Conservation (phyloP, 2,888 invertebrate genomes). For the Clunio marinus region DNA sequence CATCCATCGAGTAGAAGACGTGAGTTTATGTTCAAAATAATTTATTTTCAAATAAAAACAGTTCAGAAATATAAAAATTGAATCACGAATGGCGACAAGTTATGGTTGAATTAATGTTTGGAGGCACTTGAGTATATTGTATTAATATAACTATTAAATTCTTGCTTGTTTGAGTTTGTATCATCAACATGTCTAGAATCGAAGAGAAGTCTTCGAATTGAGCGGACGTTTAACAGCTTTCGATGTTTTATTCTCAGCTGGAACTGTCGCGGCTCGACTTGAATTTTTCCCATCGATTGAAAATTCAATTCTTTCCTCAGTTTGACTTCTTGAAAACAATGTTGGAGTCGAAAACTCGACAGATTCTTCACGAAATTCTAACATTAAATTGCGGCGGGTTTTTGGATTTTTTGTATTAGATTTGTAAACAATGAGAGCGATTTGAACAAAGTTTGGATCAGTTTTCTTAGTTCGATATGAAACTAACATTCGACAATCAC, state of each 20-base stretch:
- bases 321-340: not conserved
- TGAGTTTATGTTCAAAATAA: too few relatives aligned
- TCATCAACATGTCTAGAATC: not conserved
- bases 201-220: not conserved
- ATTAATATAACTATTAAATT: not conserved
- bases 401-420: not conserved
- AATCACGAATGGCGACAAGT: too few relatives aligned
- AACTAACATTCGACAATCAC: not conserved
- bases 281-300: not conserved
- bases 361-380: not conserved
- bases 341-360: not conserved
- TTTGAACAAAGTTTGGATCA: not conserved
- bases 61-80: not conserved
- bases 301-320: not conserved
- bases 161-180: not conserved
- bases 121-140: too few relatives aligned
- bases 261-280: not conserved
- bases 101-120: too few relatives aligned
- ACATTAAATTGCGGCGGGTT: slow-evolving; percentile 11
- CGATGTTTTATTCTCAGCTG: not conserved
- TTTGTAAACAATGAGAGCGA: slow-evolving; percentile 28
- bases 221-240: not conserved
- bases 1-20: slow-evolving; percentile 17
- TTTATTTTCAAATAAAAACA: too few relatives aligned
- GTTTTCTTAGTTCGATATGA: slow-evolving; percentile 14